A percentile compares a stretch with the other conserved stretches of the same genome.
Conservation (phyloP, 2,888 invertebrate species). For the Campoplex nolae region DNA sequence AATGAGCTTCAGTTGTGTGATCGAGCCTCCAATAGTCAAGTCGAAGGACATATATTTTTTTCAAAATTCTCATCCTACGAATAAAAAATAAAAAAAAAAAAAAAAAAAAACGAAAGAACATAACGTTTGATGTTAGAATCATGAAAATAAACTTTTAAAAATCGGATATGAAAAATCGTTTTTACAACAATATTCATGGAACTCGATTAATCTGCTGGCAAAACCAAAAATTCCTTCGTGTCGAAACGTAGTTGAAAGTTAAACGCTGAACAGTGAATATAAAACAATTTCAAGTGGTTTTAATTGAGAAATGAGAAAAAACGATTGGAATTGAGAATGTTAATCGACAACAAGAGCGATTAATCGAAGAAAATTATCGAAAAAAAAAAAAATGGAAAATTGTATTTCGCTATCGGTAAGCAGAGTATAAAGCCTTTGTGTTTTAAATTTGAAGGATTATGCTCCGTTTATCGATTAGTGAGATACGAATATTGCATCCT, state of each 20-base stretch:
- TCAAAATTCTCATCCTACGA: background rate
- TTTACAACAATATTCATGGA: background rate
- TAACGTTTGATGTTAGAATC: background rate
- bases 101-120: background rate
- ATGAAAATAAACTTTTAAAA: background rate
- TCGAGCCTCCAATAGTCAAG: conserved; percentile 60
- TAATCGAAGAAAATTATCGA: conserved; percentile 22
- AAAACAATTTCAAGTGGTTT: background rate
- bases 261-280: background rate
- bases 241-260: background rate
- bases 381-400: conserved; percentile 39
- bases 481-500: conserved; percentile 71
- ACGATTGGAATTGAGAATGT: background rate
- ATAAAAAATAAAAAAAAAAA: too few relatives aligned
- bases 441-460: conserved; percentile 77
- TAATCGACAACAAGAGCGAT: background rate
- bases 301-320: background rate
- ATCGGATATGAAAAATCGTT: background rate
- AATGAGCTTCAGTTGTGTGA: conserved; percentile 55
- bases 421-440: conserved; percentile 80
- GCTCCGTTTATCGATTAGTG: conserved; percentile 78
- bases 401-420: conserved; percentile 79
- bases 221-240: background rate
- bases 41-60: conserved; percentile 41
- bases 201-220: background rate